Base-by-base conservation (phyloP, 1,140 invertebrate species). In the Diploscapter pachys region DNA sequence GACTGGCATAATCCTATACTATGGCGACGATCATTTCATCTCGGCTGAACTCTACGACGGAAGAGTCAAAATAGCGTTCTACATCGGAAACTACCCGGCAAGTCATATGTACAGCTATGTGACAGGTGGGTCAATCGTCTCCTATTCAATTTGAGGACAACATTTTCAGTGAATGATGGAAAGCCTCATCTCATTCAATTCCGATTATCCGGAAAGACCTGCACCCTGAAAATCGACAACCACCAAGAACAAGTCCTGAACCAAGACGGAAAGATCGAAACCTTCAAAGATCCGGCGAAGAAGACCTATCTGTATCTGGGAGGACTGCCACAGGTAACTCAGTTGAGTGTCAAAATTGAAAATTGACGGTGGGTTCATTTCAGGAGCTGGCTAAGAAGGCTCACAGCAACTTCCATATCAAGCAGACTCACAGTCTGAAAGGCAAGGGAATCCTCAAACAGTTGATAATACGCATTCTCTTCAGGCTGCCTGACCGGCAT, bases 1-100 rank as follows among this genome's bases (percentile, higher is more conserved):
- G 31, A 71, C 57, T 4, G 82, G 82, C 4, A 71, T 83, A 4
- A 72, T 83, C 72, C 63, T 76, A 4, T 83, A 83, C 74, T 81
- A 83, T 57, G 84, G 81, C 8, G 82, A 83, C 65, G 72, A 78
- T 48, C 81, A 84, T 85, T 93, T 95, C 88, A 89, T 96, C 71
- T 94, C 95, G 0, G 93, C 96, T 52, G 96, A 99, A 86, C 88
- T 99, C 2, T 98, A 96, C 88, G 92, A 93, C 80, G 94, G 95
- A 2, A 89, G 95, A 73, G 91, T 99, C 31, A 89, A 95, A 62
- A 91, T 98, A 75, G 94, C 93, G 82, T 98, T 96, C 84, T 95
- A 97, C 87, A 93, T 98, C 2, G 96, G 96, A 8, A 98, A 98
- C 88, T 93, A 96, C 86, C 95, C 95, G 8, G 93, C 94, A 3